Base-by-base conservation (phyloP, 2,888 invertebrate genomes). In the Ditula angustiorana region DNA sequence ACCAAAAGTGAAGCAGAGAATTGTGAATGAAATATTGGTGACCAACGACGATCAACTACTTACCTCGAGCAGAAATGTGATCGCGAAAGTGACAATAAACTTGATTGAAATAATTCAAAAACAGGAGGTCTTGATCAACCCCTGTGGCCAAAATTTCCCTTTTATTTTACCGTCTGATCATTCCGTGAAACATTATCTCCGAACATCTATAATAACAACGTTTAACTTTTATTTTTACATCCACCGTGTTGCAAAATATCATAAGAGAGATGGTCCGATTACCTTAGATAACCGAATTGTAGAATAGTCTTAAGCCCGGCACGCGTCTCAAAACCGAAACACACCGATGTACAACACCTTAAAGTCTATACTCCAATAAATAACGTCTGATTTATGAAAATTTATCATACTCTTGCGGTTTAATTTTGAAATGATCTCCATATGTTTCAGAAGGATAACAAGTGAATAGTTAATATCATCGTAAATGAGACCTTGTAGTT, bases 381-480 rank as follows among this genome's bases (percentile, higher is more conserved):
- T 90, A 88, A 88, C 81, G 75, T 79, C 84, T 90, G 92, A 92
- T 92, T 91, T 92, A 92, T 92, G 90, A 90, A 90, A 92, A 90
- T 90, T 87, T 92, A 92, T 91, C 90, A 88, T 89, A 87, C 86
- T 88, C 87, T 87, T 90, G 90, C 89, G 86, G 88, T 88, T 91
- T 92, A 90, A 92, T 92, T 92, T 92, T 90, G 90, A 91, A 92
- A 89, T 87, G 87, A 87, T 88, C 81, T 76, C 67, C 52, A 61
- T 69, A 68, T 63, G 74, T 75, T 79, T 74, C 71, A 59, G 72
- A 74, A 87, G 79, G 75, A 82, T 73, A 75, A 55, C 71, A 88
- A 77, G 70, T 71, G 71, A 67, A 58, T 56, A 70, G 73, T 70
- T 47, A 69, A 67, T 75, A 75, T 74, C 80, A 83, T 69, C 70